phyloP scores from a whole-genome alignment of 1,140 invertebrate species.

The Tetramorium simillimum region DNA sequence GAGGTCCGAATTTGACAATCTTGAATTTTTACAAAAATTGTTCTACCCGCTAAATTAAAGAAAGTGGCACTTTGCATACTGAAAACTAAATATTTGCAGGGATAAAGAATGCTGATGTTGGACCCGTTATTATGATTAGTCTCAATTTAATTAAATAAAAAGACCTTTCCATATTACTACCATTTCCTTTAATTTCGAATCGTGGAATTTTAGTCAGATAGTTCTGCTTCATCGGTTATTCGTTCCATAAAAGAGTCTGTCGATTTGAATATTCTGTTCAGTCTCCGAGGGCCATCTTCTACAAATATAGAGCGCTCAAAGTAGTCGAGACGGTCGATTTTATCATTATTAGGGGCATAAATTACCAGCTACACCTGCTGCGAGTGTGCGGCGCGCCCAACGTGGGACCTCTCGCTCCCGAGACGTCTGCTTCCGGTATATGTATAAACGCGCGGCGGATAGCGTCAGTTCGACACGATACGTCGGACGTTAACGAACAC shows the following conservation, averaged over 20 bases:
- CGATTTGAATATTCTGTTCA: background rate
- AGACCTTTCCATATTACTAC: too few species aligned
- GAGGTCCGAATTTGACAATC: too few species aligned
- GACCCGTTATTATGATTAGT: too few species aligned
- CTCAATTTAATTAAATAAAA: too few species aligned
- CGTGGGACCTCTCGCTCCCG: background rate
- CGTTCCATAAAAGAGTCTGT: background rate
- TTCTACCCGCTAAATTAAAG: too few species aligned
- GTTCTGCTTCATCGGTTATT: background rate
- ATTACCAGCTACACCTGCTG: background rate
- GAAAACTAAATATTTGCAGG: too few species aligned
- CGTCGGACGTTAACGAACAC: constrained; percentile 57
- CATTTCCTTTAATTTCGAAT: too few species aligned
- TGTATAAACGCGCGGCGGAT: constrained; percentile 25
- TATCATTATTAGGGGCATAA: background rate
- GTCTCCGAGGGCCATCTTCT: background rate
- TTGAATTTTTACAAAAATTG: too few species aligned
- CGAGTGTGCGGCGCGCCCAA: background rate
- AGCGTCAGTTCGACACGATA: constrained; percentile 56
- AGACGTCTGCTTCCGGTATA: constrained; percentile 44
- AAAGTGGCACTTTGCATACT: too few species aligned
- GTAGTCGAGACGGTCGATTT: background rate
- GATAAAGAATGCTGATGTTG: too few species aligned
- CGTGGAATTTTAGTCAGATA: background rate
- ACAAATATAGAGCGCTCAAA: background rate